Percentiles rank a stretch among this genome's conserved stretches.
These are phyloP conservation scores for Psammodynastes pulverulentus DNA, from an alignment of 2,113 vertebrate genomes.

Conservation along the genomic window DNA sequence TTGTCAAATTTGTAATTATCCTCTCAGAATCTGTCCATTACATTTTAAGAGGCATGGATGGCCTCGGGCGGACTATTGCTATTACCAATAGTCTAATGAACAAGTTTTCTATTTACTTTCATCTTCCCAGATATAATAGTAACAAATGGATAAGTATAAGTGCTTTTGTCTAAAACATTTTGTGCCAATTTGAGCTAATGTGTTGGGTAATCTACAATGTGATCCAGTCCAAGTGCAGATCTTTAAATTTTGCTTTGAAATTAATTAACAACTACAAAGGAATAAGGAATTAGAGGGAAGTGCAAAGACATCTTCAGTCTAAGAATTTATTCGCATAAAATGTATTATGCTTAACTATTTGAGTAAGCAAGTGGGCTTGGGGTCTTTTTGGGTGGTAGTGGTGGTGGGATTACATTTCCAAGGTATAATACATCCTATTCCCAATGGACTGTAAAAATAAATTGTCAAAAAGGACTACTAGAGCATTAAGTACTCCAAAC, in stretches of 20 bases:
- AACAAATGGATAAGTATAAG: conserved; percentile 13
- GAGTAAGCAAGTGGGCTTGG: not conserved
- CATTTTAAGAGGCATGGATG: conserved; percentile 1
- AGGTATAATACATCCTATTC: not conserved
- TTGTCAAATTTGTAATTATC: fast-evolving
- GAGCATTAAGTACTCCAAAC: not conserved
- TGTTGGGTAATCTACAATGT: not conserved
- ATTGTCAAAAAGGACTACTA: not conserved
- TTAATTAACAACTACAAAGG: not conserved
- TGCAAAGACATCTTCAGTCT: not conserved
- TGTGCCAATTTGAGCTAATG: fast-evolving
- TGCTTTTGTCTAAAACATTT: not conserved
- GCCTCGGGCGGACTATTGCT: conserved; percentile 27
- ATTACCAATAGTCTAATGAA: conserved; percentile 41
- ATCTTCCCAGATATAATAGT: conserved; percentile 2
- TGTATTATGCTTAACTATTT: not conserved
- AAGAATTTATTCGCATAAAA: not conserved
- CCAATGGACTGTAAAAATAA: not conserved
- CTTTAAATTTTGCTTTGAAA: not conserved
- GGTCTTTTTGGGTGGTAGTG: not conserved
- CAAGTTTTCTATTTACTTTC: conserved; percentile 33
- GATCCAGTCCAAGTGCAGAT: not conserved
- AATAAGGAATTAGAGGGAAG: not conserved
- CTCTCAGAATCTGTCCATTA: fast-evolving
- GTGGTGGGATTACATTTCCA: not conserved